A percentile compares a stretch with the other conserved stretches of the same genome.
Evolutionary conservation across 2,797 vertebrate genomes (phyloP).

Genomic region (Sebastiscus albofasciatus): DNA sequence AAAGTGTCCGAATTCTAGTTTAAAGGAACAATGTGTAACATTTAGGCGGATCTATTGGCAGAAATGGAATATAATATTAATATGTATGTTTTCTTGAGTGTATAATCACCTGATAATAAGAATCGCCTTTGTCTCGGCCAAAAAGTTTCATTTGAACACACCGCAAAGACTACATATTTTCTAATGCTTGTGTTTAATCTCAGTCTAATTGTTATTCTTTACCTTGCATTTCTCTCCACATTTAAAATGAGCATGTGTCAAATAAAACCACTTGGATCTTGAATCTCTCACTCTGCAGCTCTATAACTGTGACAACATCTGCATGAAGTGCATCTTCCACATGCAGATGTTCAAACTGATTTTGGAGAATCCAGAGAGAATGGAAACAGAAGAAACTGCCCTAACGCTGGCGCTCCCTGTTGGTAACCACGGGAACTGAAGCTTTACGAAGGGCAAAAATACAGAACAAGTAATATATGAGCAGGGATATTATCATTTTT

Average conservation of each 20-base stretch:
- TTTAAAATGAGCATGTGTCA: neutral
- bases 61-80: too few species aligned
- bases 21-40: too few species aligned
- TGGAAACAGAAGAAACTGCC: neutral
- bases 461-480: neutral
- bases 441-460: neutral
- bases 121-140: too few species aligned
- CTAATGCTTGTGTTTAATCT: too few species aligned
- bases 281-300: neutral
- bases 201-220: too few species aligned
- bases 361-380: neutral
- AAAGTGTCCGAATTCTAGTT: too few species aligned
- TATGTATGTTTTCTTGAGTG: too few species aligned
- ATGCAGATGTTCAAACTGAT: neutral
- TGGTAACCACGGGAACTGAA: neutral
- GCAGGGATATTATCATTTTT: rapidly evolving
- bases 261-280: neutral
- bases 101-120: too few species aligned
- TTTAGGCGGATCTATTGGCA: too few species aligned
- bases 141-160: too few species aligned
- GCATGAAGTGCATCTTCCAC: neutral
- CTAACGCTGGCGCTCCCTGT: neutral
- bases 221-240: neutral
- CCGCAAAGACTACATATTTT: too few species aligned
- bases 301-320: too few species aligned